Base-by-base conservation (phyloP, 2,113 vertebrate genomes). In the Etheostoma spectabile region DNA sequence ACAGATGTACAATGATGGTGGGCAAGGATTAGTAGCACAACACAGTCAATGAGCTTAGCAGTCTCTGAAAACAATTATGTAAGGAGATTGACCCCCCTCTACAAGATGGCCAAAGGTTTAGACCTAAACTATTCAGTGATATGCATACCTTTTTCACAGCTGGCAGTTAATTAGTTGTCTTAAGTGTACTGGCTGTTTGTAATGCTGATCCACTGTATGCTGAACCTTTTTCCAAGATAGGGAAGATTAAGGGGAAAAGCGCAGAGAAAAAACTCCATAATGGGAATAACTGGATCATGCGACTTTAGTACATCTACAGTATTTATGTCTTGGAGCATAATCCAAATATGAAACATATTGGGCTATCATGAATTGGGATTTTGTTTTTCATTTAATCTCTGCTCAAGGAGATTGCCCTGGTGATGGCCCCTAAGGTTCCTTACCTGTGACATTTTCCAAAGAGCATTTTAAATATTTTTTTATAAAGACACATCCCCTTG, bases 41-140 rank as follows among this genome's bases (percentile, higher is more conserved):
- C 74, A 61, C 85, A 88, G 88, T 92, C 88, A 86, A 71, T 74
- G 59, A 89, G 88, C 66, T 93, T 91, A 89, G 49, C 77, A 70
- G 79, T 86, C 77, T 85, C 83, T 80, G 53, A 85, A 88, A 88
- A 86, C 83, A 80, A 88, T 91, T 91, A 90, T 67, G 75, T 89
- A 92, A 92, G 85, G 55, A 85, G 83, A 88, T 80, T 85, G 80
- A 82, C 63, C 70, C 62, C 27, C 79, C 15, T 10, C 56, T 27
- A 42, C 80, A 88, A 86, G 80, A 86, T 77, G 82, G 62, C 55
- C 57, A 78, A 68, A 87, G 74, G 49, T 38, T 21, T 69, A 3
- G 45, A 42, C 70, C 65, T 12, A n/a, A 59, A 65, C 55, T 66
- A 30, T 52, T 68, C 21, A 62, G 6, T 48, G 65, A 71, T 72